phyloP scores from a whole-genome alignment of 1,140 invertebrate genomes.

The Phortica variegata region DNA sequence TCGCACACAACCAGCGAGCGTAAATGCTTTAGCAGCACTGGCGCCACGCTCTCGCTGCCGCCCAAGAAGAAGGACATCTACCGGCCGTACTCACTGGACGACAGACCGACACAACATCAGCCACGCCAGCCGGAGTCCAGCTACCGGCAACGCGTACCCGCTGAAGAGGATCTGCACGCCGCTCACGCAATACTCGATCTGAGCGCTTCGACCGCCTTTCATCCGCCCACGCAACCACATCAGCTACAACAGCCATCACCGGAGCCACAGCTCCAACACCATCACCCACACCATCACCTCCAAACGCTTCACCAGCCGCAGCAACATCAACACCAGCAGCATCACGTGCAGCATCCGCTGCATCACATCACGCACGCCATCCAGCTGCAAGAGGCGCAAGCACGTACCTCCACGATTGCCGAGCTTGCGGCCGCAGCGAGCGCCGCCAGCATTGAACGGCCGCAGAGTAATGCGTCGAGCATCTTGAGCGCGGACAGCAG shows the following conservation, averaged over 20 bases:
- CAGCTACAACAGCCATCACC: constrained; percentile 45
- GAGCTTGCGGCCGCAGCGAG: constrained; percentile 49
- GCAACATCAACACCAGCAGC: constrained; percentile 18
- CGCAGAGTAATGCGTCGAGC: constrained; percentile 44
- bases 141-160: constrained; percentile 63
- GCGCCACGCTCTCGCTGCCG: constrained; percentile 74
- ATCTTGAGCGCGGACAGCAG: constrained; percentile 31
- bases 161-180: constrained; percentile 77
- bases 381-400: constrained; percentile 27
- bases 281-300: constrained; percentile 40
- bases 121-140: constrained; percentile 36
- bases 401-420: constrained; percentile 48
- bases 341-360: constrained; percentile 14
- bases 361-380: constrained; percentile 27
- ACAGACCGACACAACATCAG: constrained; percentile 56
- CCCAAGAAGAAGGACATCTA: constrained; percentile 89
- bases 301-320: constrained; percentile 23
- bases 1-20: constrained; percentile 49
- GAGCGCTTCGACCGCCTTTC: constrained; percentile 77
- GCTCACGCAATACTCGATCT: constrained; percentile 84
- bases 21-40: constrained; percentile 78
- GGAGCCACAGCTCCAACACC: constrained; percentile 35
- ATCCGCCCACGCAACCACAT: constrained; percentile 61
- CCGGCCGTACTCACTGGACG: constrained; percentile 78
- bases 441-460: constrained; percentile 48